Conservation (phyloP, 1,140 invertebrate genomes). For the Scaptomyza pallida region DNA sequence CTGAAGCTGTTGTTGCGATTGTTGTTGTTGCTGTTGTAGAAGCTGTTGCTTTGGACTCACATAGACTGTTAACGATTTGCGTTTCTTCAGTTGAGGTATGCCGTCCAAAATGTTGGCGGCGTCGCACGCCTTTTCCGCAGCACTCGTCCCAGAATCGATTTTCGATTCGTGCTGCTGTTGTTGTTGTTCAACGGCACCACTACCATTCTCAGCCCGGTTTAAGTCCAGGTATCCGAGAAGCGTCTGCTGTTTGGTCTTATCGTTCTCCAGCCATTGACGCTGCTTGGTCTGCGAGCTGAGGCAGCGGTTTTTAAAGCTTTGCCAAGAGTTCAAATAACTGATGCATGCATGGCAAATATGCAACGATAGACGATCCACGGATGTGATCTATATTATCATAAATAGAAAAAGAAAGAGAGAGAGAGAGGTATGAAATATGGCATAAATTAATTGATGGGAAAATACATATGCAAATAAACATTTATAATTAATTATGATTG, state of each 20-base stretch:
- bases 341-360: conserved; percentile 83
- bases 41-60: conserved; percentile 82
- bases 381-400: conserved; percentile 76
- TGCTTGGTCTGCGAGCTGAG: conserved; percentile 78
- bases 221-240: conserved; percentile 73
- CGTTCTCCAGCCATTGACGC: conserved; percentile 74
- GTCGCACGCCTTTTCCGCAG: conserved; percentile 54
- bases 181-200: conserved; percentile 31
- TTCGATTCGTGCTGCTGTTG: conserved; percentile 45
- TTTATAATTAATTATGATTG: too few relatives aligned
- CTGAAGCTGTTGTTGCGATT: conserved; percentile 17
- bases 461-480: too few relatives aligned
- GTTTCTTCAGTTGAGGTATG: conserved; percentile 81
- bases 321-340: conserved; percentile 83
- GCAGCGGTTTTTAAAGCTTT: conserved; percentile 84
- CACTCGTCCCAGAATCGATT: conserved; percentile 38
- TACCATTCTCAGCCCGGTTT: conserved; percentile 64
- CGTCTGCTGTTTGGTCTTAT: conserved; percentile 60
- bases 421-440: too few relatives aligned
- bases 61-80: conserved; percentile 84
- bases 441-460: too few relatives aligned
- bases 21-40: conserved; percentile 54
- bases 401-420: conserved; percentile 17
- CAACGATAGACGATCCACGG: conserved; percentile 73
- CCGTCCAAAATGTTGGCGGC: conserved; percentile 77